phyloP scores from a whole-genome alignment of 2,113 vertebrate species.

The Lota lota region DNA sequence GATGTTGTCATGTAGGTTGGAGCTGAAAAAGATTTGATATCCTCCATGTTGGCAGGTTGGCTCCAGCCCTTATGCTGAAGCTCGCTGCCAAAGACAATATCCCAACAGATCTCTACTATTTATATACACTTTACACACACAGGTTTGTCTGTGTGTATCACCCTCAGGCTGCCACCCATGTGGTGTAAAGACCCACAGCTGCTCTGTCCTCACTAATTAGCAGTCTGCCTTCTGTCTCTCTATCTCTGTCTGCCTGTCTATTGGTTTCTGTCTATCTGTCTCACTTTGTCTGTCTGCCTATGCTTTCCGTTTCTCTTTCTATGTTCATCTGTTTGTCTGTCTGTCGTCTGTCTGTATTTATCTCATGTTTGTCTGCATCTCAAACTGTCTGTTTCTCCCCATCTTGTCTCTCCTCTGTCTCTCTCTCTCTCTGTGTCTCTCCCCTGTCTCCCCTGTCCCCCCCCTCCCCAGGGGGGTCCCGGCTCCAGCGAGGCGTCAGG shows the following conservation, averaged over 20 bases:
- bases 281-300: not conserved
- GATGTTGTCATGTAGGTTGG: too few relatives aligned
- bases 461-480: slow-evolving; percentile 60
- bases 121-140: slow-evolving; percentile 5
- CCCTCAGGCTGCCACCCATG: slow-evolving; percentile 13
- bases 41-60: not conserved
- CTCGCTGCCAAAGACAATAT: slow-evolving; percentile 9
- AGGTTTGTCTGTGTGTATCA: slow-evolving; percentile 10
- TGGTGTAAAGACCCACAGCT: slow-evolving; percentile 32
- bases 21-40: not conserved
- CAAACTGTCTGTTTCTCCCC: too few relatives aligned
- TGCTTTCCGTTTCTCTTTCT: not conserved
- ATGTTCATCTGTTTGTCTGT: slow-evolving; percentile 4
- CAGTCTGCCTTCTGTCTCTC: slow-evolving; percentile 19
- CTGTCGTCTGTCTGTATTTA: not conserved
- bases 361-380: too few relatives aligned
- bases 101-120: not conserved
- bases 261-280: not conserved
- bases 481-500: slow-evolving; percentile 73
- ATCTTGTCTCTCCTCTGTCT: too few relatives aligned
- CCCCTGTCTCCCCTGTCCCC: not conserved
- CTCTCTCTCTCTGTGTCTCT: not conserved
- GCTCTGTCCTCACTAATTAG: slow-evolving; percentile 42
- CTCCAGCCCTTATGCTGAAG: not conserved
- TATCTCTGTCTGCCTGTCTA: slow-evolving; percentile 4